Evolutionary conservation across 2,888 invertebrate species (phyloP).

Genomic region (Epinotia bilunana): DNA sequence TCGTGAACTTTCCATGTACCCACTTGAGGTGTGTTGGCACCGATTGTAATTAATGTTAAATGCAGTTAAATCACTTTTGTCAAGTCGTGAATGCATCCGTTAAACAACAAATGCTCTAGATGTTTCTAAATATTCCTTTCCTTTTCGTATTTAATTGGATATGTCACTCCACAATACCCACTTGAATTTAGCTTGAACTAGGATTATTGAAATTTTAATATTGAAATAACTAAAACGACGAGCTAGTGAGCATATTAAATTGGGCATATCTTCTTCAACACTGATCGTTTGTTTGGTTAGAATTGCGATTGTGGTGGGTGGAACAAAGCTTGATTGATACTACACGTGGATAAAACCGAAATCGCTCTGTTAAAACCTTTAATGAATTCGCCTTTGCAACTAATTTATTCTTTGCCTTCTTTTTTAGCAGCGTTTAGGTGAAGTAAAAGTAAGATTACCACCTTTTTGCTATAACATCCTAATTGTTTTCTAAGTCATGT

Average conservation of each 20-base stretch:
- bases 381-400: not conserved
- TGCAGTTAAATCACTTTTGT: constrained; percentile 7
- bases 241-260: constrained; percentile 13
- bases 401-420: not conserved
- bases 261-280: constrained; percentile 19
- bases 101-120: not conserved
- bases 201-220: not conserved
- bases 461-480: not conserved
- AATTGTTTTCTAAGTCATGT: not conserved
- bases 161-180: not conserved
- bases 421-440: not conserved
- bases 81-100: constrained; percentile 4
- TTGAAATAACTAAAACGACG: not conserved
- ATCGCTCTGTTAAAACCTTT: not conserved
- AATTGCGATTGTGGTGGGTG: constrained; percentile 9
- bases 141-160: not conserved
- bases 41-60: not conserved
- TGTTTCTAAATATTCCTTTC: not conserved
- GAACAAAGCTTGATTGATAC: constrained; percentile 1
- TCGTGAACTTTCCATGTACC: not conserved
- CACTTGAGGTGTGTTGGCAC: not conserved
- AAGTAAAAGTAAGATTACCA: not conserved
- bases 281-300: constrained; percentile 8
- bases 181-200: not conserved
- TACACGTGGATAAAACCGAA: constrained; percentile 1